These are phyloP conservation scores for Hydrotaea cyrtoneurina DNA, from an alignment of 2,888 invertebrate genomes.

Conservation along the genomic window DNA sequence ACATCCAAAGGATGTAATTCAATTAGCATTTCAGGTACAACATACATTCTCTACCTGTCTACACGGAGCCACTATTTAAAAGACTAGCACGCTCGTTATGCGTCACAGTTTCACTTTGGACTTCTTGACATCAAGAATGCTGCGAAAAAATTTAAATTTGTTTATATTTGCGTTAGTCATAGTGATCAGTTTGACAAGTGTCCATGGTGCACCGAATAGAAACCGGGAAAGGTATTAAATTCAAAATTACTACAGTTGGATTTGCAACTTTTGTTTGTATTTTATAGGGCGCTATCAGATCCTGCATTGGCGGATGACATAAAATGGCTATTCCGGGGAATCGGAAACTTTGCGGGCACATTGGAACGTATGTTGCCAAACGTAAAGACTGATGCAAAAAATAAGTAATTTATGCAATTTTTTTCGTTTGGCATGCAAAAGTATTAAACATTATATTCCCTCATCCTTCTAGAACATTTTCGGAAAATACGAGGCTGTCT, in stretches of 20 bases:
- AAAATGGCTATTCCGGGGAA: slow-evolving; percentile 70
- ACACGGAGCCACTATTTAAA: neutral
- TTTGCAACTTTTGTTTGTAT: neutral
- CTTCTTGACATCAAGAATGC: neutral
- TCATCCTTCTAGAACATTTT: slow-evolving; percentile 56
- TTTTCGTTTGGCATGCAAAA: too few species aligned
- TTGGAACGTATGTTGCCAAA: slow-evolving; percentile 69
- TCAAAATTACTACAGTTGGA: neutral
- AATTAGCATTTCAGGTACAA: neutral
- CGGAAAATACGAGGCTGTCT: slow-evolving; percentile 65
- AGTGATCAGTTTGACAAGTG: neutral
- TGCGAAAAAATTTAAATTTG: neutral
- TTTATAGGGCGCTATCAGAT: slow-evolving; percentile 55
- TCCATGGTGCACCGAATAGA: slow-evolving; percentile 32
- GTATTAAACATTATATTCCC: too few species aligned
- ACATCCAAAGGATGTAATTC: neutral
- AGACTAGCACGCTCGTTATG: neutral
- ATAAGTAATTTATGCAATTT: slow-evolving; percentile 49
- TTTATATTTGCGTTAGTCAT: neutral
- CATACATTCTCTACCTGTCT: neutral
- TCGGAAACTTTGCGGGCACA: slow-evolving; percentile 67
- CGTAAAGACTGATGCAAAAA: slow-evolving; percentile 47
- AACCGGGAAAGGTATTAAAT: slow-evolving; percentile 37
- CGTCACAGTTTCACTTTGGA: neutral
- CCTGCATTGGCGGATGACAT: slow-evolving; percentile 65